These are phyloP conservation scores for Ctenoplectra terminalis DNA, from an alignment of 1,140 invertebrate genomes.

Conservation along the genomic window DNA sequence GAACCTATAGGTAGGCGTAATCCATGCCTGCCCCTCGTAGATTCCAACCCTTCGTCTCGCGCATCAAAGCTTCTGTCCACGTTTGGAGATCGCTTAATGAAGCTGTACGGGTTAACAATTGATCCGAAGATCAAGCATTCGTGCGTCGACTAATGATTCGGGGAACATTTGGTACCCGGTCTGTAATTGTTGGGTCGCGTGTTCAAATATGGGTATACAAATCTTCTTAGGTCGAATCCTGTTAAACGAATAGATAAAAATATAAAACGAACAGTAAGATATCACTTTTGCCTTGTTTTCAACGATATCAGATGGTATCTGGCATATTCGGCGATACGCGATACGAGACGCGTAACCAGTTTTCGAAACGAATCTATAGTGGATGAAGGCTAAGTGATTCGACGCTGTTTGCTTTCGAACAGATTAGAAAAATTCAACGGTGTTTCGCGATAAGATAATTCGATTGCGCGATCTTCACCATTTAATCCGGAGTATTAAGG, in stretches of 20 bases:
- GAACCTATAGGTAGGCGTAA: too few relatives aligned
- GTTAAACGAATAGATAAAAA: neutral
- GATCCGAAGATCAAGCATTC: neutral
- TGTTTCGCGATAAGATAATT: slow-evolving; percentile 25
- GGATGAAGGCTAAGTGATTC: slow-evolving; percentile 17
- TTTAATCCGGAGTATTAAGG: slow-evolving; percentile 2
- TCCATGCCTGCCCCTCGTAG: neutral
- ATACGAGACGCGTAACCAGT: neutral
- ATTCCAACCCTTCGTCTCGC: neutral
- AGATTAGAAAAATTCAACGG: neutral
- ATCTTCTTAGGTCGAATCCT: too few relatives aligned
- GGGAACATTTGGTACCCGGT: neutral
- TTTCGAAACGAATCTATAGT: slow-evolving; percentile 24
- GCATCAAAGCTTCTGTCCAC: neutral
- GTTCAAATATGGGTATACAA: neutral
- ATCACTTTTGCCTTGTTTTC: neutral
- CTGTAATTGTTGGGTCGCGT: neutral
- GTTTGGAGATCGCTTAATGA: neutral
- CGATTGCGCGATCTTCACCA: neutral
- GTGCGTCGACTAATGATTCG: slow-evolving; percentile 10
- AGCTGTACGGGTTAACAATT: slow-evolving; percentile 6
- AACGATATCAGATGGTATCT: neutral
- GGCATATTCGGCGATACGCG: neutral
- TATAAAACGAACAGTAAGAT: neutral
- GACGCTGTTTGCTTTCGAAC: slow-evolving; percentile 10